Base-by-base conservation (phyloP, 2,113 vertebrate species). In the Mystacornis crossleyi region DNA sequence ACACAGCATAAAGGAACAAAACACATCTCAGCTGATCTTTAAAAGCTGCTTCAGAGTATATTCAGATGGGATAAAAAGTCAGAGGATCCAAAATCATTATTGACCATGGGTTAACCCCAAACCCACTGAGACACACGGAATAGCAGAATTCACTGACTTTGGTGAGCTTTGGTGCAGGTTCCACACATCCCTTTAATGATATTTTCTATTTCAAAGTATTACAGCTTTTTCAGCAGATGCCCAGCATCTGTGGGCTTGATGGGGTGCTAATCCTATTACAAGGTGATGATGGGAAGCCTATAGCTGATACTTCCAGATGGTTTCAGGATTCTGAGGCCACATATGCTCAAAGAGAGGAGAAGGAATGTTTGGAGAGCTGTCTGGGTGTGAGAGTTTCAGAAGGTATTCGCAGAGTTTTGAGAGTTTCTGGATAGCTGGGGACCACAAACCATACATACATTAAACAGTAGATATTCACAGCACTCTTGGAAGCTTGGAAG, bases 231-330 rank as follows among this genome's bases (percentile, higher is more conserved):
- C 91, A 95, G 91, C 94, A 95, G 94, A 97, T 94, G 91, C 91
- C 94, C 66, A 65, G 94, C 91, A 94, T 93, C 89, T 95, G 84
- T 62, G 66, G 55, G 29, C 50, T 95, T 91, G 91, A 97, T 95
- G 81, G 89, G 74, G 95, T 96, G 94, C 50, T 96, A 96, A 97
- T 96, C 95, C 87, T 80, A 79, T 94, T 94, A 96, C 94, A 95
- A 96, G 93, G 95, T 95, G 94, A 94, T 88, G 96, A 96, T 86
- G 93, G 81, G 95, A 91, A 96, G 91, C 70, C 96, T 77, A 86
- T 80, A 97, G 95, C 71, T 85, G 93, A 80, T 82, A 85, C 50
- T 94, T 90, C 89, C 94, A 91, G 73, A 93, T 77, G 94, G 81
- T 61, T 96, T 95, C 83, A 82, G 84, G 86, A 50, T 34, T 66